These are phyloP conservation scores for Paragorgia papillata DNA, from an alignment of 92 coral and sea anemone genomes.

Conservation along the genomic window DNA sequence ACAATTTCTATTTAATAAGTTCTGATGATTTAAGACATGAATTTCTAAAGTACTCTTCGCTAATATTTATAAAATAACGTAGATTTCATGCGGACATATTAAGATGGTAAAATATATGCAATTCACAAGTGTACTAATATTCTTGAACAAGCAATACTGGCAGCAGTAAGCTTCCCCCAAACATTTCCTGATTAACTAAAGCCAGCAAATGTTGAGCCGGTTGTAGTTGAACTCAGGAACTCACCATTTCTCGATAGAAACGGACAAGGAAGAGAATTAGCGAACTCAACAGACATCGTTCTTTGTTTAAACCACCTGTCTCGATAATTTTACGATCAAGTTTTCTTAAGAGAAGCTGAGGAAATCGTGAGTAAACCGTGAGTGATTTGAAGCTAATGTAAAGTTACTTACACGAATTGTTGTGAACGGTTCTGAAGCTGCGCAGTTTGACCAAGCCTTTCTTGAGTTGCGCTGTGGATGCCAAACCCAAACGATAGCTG, in stretches of 20 bases:
- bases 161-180: too few relatives aligned
- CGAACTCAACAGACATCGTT: constrained; percentile 8
- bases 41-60: too few relatives aligned
- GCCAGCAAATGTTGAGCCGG: too few relatives aligned
- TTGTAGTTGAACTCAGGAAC: too few relatives aligned
- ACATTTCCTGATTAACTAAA: too few relatives aligned
- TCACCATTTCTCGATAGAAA: constrained; percentile 14
- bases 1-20: too few relatives aligned
- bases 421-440: constrained; percentile 94
- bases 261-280: neutral
- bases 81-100: too few relatives aligned
- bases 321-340: neutral
- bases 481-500: constrained; percentile 68
- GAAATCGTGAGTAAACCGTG: neutral
- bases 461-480: constrained; percentile 98
- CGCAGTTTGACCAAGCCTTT: constrained; percentile 97
- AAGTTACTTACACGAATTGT: constrained; percentile 21
- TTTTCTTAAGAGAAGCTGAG: neutral
- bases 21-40: too few relatives aligned
- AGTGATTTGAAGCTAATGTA: neutral
- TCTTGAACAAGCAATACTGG: too few relatives aligned
- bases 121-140: too few relatives aligned
- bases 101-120: too few relatives aligned
- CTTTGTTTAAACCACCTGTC: constrained; percentile 44
- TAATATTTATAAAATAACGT: too few relatives aligned